Evolutionary conservation across 2,113 vertebrate species (phyloP).

Genomic region (Formicarius rufipectus): DNA sequence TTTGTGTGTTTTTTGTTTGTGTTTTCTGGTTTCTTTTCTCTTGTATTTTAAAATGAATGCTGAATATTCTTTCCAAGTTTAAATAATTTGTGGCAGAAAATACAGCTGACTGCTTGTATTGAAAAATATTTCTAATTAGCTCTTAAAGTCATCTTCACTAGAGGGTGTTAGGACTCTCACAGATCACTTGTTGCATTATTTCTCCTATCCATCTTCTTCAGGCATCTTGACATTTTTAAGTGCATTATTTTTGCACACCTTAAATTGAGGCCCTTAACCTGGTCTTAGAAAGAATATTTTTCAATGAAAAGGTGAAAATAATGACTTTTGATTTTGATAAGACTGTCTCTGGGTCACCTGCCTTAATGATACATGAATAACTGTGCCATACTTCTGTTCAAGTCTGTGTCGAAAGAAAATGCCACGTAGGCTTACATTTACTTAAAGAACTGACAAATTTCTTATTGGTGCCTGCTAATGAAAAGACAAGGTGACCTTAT

Average conservation of each 20-base stretch:
- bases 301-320: background rate
- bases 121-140: background rate
- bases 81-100: background rate
- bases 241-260: background rate
- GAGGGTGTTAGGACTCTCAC: background rate
- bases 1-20: background rate
- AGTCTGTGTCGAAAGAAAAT: background rate
- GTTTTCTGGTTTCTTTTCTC: too few relatives aligned
- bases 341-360: background rate
- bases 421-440: background rate
- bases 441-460: background rate
- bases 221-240: background rate
- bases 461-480: background rate
- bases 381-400: background rate
- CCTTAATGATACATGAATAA: background rate
- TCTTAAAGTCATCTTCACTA: background rate
- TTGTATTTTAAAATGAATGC: background rate
- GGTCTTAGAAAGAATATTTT: background rate
- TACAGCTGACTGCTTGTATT: background rate
- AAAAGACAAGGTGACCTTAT: conserved; percentile 48
- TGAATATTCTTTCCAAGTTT: background rate
- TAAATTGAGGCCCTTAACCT: background rate
- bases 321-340: background rate
- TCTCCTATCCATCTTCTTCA: background rate
- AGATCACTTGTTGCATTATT: conserved; percentile 13